Conservation (phyloP, 1,140 invertebrate genomes). For the Luehdorfia chinensis region DNA sequence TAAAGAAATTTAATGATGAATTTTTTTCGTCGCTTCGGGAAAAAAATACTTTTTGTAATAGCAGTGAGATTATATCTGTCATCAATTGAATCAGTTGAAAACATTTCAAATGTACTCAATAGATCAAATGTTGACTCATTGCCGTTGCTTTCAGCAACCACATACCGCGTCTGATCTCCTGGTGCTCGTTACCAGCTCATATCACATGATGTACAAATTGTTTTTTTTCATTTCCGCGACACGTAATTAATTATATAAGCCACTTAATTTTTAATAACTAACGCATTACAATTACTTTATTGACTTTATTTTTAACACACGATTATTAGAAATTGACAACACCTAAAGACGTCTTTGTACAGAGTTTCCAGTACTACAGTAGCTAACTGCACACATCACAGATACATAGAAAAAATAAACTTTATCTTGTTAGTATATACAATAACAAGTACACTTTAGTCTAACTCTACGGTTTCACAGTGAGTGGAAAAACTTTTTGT, state of each 20-base stretch:
- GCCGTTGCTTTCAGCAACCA: no score
- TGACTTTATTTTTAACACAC: conserved; percentile 39
- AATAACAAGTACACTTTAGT: conserved; percentile 53
- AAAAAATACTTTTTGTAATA: no score
- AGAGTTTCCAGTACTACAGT: conserved; percentile 50
- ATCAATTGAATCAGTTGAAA: no score
- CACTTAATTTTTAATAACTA: conserved; percentile 38
- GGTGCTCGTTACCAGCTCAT: conserved; percentile 37
- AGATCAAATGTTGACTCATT: no score
- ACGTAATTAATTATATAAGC: conserved; percentile 48
- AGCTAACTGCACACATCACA: conserved; percentile 59
- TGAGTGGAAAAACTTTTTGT: conserved; percentile 3
- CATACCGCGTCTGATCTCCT: conserved; percentile 38
- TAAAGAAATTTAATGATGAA: no score
- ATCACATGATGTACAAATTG: conserved; percentile 37
- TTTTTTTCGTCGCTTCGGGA: no score
- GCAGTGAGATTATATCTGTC: no score
- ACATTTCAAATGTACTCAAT: no score
- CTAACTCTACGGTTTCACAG: conserved; percentile 8
- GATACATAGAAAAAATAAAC: conserved; percentile 66
- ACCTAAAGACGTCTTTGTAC: conserved; percentile 52
- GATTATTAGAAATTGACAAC: conserved; percentile 50
- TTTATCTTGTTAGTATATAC: conserved; percentile 50
- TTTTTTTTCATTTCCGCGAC: conserved; percentile 40
- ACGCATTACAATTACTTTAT: conserved; percentile 23